A percentile compares a stretch with the other conserved stretches of the same genome.
Conservation (phyloP, 2,113 vertebrate genomes). For the Saimiri boliviensis region DNA sequence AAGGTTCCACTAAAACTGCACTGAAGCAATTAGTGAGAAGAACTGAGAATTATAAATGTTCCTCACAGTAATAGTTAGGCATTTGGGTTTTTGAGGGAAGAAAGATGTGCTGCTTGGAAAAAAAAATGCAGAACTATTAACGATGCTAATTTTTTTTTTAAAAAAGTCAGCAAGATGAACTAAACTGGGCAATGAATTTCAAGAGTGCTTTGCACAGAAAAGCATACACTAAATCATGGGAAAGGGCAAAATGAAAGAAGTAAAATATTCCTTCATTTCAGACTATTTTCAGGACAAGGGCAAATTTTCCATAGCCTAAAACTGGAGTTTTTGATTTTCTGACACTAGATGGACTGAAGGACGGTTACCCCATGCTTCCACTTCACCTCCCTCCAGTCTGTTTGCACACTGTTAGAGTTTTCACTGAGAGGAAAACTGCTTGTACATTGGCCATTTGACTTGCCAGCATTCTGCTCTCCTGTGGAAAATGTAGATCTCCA, state of each 20-base stretch:
- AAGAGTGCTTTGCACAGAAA: background rate
- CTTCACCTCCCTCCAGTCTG: background rate
- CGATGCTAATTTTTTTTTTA: background rate
- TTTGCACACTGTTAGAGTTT: slow-evolving; percentile 56
- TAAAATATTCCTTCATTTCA: background rate
- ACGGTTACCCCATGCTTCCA: background rate
- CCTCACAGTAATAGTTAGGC: background rate
- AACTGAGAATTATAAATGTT: slow-evolving; percentile 7
- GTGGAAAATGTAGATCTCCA: slow-evolving; percentile 75
- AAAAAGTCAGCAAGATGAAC: background rate
- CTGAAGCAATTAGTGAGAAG: slow-evolving; percentile 32
- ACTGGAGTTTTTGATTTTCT: slow-evolving; percentile 59
- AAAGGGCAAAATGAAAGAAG: slow-evolving; percentile 9
- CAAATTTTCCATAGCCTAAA: slow-evolving; percentile 46
- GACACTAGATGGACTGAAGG: slow-evolving; percentile 7
- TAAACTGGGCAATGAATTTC: background rate
- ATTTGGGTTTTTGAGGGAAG: slow-evolving; percentile 11
- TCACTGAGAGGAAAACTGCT: slow-evolving; percentile 63
- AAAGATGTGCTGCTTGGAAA: slow-evolving; percentile 12
- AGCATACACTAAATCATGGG: background rate
- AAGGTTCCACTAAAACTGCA: background rate
- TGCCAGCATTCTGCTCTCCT: slow-evolving; percentile 72
- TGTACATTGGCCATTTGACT: slow-evolving; percentile 71
- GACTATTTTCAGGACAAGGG: slow-evolving; percentile 38
- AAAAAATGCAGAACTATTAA: background rate